phyloP scores from a whole-genome alignment of 2,888 invertebrate genomes.

The Maniola hyperantus region DNA sequence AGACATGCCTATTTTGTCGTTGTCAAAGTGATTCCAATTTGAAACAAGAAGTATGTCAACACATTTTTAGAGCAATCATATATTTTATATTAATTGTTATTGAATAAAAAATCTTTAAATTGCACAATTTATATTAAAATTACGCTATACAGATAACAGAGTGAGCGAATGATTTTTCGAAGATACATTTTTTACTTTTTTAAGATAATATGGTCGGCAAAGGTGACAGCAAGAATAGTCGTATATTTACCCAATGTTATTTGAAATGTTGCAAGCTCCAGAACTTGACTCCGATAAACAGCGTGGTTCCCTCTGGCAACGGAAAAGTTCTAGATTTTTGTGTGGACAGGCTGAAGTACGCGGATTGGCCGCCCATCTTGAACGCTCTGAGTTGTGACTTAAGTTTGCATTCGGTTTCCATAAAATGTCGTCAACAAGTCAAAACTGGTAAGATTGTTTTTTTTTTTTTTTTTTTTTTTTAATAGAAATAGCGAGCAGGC shows the following conservation, averaged over 20 bases:
- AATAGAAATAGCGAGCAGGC: too few species aligned
- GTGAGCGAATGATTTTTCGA: slow-evolving; percentile 54
- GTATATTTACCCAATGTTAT: slow-evolving; percentile 78
- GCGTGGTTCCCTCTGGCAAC: slow-evolving; percentile 69
- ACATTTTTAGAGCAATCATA: slow-evolving; percentile 56
- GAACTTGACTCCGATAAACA: slow-evolving; percentile 69
- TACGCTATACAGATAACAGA: slow-evolving; percentile 42
- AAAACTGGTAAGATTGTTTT: slow-evolving; percentile 67
- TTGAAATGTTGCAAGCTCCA: slow-evolving; percentile 78
- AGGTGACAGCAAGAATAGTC: slow-evolving; percentile 68
- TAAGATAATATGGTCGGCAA: slow-evolving; percentile 72
- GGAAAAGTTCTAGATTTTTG: slow-evolving; percentile 85
- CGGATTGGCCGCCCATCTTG: slow-evolving; percentile 89
- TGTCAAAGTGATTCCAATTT: slow-evolving; percentile 58
- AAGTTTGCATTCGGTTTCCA: slow-evolving; percentile 86
- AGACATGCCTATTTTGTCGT: slow-evolving; percentile 46
- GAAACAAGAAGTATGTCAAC: slow-evolving; percentile 56
- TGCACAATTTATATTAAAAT: slow-evolving; percentile 39
- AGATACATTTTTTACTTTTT: slow-evolving; percentile 50
- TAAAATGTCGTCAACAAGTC: slow-evolving; percentile 83
- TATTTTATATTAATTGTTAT: slow-evolving; percentile 47
- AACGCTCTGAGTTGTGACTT: slow-evolving; percentile 88
- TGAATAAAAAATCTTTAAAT: slow-evolving; percentile 24
- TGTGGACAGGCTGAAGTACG: slow-evolving; percentile 88
- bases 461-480: too few species aligned